phyloP scores from a whole-genome alignment of 2,888 invertebrate species.

The Acholoe squamosa region DNA sequence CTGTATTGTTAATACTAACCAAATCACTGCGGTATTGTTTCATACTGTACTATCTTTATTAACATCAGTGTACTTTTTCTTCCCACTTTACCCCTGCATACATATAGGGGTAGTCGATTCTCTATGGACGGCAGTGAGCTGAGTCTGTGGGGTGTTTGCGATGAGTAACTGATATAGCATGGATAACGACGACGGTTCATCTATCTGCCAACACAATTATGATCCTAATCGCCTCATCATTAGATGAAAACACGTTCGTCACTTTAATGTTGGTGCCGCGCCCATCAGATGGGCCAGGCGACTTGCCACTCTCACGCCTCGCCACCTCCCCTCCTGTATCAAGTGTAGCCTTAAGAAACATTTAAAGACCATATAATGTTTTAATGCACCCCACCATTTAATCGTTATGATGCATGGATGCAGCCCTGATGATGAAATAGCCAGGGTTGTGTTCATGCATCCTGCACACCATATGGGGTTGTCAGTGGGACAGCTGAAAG shows the following conservation, averaged over 20 bases:
- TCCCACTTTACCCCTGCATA: neutral
- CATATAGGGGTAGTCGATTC: neutral
- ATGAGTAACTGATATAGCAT: constrained; percentile 38
- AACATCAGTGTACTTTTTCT: neutral
- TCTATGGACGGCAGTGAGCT: neutral
- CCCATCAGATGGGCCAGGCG: constrained; percentile 10
- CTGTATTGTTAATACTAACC: too few relatives aligned
- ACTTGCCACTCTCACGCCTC: constrained; percentile 50
- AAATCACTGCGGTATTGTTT: too few relatives aligned
- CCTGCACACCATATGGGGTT: too few relatives aligned
- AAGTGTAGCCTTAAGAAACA: too few relatives aligned
- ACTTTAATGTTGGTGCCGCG: neutral
- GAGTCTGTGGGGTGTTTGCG: neutral
- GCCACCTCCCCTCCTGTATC: constrained; percentile 17
- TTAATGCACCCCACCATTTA: too few relatives aligned
- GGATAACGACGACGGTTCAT: constrained; percentile 8
- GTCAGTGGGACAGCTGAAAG: too few relatives aligned
- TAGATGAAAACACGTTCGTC: constrained; percentile 52
- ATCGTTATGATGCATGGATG: too few relatives aligned
- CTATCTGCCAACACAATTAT: constrained; percentile 55
- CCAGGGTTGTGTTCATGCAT: too few relatives aligned
- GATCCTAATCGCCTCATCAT: constrained; percentile 57
- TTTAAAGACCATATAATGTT: too few relatives aligned
- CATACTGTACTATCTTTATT: neutral
- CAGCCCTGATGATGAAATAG: too few relatives aligned